A percentile compares a stretch with the other conserved stretches of the same genome.
Conservation (phyloP, 2,113 vertebrate genomes). For the Bothrops jararaca region DNA sequence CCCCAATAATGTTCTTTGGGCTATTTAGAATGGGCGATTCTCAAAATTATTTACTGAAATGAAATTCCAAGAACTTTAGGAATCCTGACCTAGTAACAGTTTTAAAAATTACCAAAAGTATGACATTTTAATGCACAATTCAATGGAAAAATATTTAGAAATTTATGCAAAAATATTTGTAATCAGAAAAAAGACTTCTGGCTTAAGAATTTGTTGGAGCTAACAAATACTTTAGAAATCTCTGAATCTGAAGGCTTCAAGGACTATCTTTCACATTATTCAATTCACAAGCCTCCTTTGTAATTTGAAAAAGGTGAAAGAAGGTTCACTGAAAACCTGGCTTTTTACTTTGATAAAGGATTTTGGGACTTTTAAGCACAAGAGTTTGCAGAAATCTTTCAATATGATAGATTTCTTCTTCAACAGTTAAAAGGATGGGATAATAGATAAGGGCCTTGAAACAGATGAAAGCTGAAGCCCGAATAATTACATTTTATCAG, state of each 20-base stretch:
- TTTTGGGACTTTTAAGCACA: neutral
- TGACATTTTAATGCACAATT: neutral
- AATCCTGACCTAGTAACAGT: neutral
- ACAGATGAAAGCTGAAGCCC: neutral
- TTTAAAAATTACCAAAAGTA: neutral
- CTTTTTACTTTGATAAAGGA: neutral
- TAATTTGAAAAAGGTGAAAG: neutral
- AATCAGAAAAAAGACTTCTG: neutral
- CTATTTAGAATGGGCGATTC: neutral
- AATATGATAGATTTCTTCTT: neutral
- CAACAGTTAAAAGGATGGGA: neutral
- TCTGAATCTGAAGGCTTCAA: neutral
- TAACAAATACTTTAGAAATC: neutral
- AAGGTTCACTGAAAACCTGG: neutral
- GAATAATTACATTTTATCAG: neutral
- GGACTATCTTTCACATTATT: neutral
- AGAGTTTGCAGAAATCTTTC: neutral
- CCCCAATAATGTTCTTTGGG: constrained; percentile 5
- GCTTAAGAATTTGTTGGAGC: neutral
- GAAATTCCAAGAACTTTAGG: neutral
- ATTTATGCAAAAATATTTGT: neutral
- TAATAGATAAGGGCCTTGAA: neutral
- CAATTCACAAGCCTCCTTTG: neutral
- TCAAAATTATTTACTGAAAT: rapidly evolving
- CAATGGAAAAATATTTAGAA: neutral